Percentiles rank a stretch among this genome's conserved stretches.
Conservation (phyloP, 1,140 invertebrate genomes). For the Telenomus remus region DNA sequence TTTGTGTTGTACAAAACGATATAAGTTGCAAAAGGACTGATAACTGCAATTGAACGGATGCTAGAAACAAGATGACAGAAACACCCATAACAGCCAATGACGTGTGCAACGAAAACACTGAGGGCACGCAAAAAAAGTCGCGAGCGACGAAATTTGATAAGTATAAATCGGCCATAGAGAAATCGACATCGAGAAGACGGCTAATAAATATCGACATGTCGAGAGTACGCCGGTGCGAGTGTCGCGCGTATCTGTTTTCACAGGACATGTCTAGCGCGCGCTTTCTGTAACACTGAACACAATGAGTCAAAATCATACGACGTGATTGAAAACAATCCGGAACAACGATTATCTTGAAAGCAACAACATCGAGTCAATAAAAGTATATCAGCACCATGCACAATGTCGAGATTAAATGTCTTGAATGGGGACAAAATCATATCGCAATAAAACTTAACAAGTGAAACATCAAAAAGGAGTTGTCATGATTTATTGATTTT, state of each 20-base stretch:
- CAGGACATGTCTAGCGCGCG: conserved; percentile 15
- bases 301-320: conserved; percentile 47
- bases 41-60: conserved; percentile 45
- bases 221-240: conserved; percentile 30
- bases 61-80: conserved; percentile 56
- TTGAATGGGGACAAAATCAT: conserved; percentile 42
- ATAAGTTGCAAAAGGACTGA: conserved; percentile 41
- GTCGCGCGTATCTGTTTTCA: conserved; percentile 23
- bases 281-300: conserved; percentile 52
- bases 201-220: conserved; percentile 38
- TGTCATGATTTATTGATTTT: conserved; percentile 2
- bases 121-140: conserved; percentile 44
- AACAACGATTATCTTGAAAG: conserved; percentile 61
- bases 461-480: conserved; percentile 40
- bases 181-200: conserved; percentile 39
- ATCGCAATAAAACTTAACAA: conserved; percentile 43
- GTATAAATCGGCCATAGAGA: conserved; percentile 33
- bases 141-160: conserved; percentile 35
- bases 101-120: conserved; percentile 64
- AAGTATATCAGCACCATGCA: conserved; percentile 57
- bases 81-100: conserved; percentile 66
- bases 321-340: conserved; percentile 46
- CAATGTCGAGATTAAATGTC: conserved; percentile 39
- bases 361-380: conserved; percentile 62
- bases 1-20: conserved; percentile 38